Conservation (phyloP, 2,113 vertebrate species). For the Oryctolagus cuniculus region DNA sequence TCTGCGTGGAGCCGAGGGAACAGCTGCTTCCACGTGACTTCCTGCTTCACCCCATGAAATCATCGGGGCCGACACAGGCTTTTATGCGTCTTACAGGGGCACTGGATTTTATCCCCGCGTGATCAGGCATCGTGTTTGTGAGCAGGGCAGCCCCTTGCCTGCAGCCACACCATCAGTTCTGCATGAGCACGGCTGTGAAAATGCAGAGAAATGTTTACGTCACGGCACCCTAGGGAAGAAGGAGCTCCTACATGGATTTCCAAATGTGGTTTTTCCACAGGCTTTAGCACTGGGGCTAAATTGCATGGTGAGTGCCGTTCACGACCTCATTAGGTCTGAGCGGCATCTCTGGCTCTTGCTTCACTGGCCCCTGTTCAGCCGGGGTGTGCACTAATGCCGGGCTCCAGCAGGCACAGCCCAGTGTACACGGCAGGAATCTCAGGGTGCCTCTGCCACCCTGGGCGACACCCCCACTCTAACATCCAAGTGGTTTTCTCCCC, state of each 20-base stretch:
- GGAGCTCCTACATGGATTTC: neutral
- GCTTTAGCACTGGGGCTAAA: neutral
- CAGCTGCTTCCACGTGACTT: neutral
- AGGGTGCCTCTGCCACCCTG: neutral
- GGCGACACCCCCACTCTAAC: neutral
- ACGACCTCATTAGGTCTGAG: neutral
- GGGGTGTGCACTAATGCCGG: too few relatives aligned
- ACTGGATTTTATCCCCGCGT: neutral
- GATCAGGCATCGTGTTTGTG: neutral
- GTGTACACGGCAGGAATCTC: neutral
- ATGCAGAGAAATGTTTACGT: constrained; percentile 9
- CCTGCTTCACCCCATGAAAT: neutral
- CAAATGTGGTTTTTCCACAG: neutral
- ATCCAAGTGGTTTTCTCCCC: neutral
- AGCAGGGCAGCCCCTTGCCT: neutral
- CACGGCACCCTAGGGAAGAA: neutral
- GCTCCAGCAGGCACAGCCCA: neutral
- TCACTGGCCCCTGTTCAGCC: neutral
- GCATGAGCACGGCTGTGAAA: neutral
- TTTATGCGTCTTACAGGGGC: constrained; percentile 8
- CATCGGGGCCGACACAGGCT: neutral
- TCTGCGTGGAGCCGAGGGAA: neutral
- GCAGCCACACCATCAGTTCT: neutral
- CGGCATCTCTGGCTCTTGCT: neutral
- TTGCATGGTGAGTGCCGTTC: neutral